Conservation (phyloP, 2,888 invertebrate species). For the Dilophus febrilis region DNA sequence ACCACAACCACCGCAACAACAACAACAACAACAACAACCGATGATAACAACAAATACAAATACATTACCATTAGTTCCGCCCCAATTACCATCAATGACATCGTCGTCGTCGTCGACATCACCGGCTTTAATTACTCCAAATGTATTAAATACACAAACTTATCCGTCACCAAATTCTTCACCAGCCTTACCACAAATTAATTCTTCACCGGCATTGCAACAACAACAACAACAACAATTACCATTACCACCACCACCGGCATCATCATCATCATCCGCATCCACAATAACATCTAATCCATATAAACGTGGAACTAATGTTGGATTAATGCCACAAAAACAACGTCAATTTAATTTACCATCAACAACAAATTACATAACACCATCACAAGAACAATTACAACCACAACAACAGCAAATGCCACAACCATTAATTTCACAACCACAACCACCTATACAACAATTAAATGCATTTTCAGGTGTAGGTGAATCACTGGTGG, state of each 20-base stretch:
- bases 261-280: constrained; percentile 6
- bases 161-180: constrained; percentile 1
- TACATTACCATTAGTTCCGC: background rate
- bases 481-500: too few relatives aligned
- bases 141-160: background rate
- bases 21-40: background rate
- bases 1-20: background rate
- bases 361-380: constrained; percentile 30
- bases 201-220: constrained; percentile 1
- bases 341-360: constrained; percentile 19
- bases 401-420: constrained; percentile 24
- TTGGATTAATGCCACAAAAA: background rate
- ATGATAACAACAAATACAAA: background rate
- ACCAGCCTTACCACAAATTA: background rate
- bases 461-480: background rate
- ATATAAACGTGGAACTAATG: constrained; percentile 20
- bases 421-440: constrained; percentile 19
- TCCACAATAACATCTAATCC: constrained; percentile 25
- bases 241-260: constrained; percentile 6
- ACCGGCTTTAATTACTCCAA: background rate
- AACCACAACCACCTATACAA: background rate
- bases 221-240: constrained; percentile 2
- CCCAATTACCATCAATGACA: background rate
- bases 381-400: constrained; percentile 21
- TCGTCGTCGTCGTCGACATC: background rate